Conservation (phyloP, 1,140 invertebrate genomes). For the Macrocentrus cingulum region DNA sequence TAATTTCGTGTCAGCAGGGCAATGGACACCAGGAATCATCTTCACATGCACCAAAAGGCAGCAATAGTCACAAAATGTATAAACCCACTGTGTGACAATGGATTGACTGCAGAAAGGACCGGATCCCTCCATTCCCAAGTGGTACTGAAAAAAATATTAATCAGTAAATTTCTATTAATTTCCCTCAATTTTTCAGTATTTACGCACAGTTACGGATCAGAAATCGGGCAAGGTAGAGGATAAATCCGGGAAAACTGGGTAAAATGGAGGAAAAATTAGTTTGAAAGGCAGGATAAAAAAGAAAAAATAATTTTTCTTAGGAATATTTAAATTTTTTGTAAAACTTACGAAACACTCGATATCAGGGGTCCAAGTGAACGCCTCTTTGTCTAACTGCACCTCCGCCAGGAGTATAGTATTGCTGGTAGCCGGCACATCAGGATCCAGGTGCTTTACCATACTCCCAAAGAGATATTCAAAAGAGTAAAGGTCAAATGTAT, state of each 20-base stretch:
- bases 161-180: no score
- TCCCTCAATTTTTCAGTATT: no score
- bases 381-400: not conserved
- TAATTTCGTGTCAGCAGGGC: constrained; percentile 38
- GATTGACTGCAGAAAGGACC: constrained; percentile 58
- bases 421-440: not conserved
- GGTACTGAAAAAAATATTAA: constrained; percentile 61
- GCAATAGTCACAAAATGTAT: constrained; percentile 60
- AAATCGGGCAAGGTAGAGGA: no score
- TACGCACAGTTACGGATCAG: no score
- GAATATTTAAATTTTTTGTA: no score
- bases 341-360: constrained; percentile 9
- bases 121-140: constrained; percentile 50
- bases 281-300: no score
- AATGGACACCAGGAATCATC: constrained; percentile 55
- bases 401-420: not conserved
- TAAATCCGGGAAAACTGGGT: no score
- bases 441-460: not conserved
- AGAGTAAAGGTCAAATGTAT: constrained; percentile 19
- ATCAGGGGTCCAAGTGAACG: not conserved
- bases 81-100: constrained; percentile 60
- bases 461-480: constrained; percentile 13
- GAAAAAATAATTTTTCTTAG: no score
- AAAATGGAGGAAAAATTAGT: no score
- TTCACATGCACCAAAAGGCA: constrained; percentile 55